Base-by-base conservation (phyloP, 2,113 vertebrate species). In the Sula dactylatra region DNA sequence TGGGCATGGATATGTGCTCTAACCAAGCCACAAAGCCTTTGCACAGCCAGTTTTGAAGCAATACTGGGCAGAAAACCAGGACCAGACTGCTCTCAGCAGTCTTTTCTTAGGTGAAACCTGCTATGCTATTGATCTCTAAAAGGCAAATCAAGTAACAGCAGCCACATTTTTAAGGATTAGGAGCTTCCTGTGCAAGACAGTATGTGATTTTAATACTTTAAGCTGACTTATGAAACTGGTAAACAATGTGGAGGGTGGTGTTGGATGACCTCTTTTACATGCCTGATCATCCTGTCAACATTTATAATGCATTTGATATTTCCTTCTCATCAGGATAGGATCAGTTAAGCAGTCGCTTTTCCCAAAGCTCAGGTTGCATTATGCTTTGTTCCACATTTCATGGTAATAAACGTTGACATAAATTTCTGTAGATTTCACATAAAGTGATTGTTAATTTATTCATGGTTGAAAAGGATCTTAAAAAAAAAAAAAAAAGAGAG, bases 131-230 rank as follows among this genome's bases (percentile, higher is more conserved):
- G 88, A 86, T 97, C 78, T 94, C 71, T 91, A 94, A 97, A 97
- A 97, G 85, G 88, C 95, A 98, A 97, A 95, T 90, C 88, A 81
- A 97, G 86, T 92, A 88, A 71, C 64, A 96, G 64, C 89, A 88
- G 79, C 31, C 66, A 94, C 96, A 94, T 94, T 97, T 97, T 88
- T 82, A 90, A 96, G 95, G 94, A 97, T 96, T 97, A 96, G 82
- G 86, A 88, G 86, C 82, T 97, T 97, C 91, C 95, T 87, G 56
- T 86, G 66, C 89, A 94, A 91, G 95, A 94, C 89, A 80, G 69
- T 89, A 47, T 88, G 69, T 86, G 64, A 91, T 96, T 96, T 97
- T 96, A 95, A 93, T 96, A 94, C 96, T 94, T 97, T 96, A 97
- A 97, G 95, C 96, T 92, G 92, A 94, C 86, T 96, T 91, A 86